Evolutionary conservation across 2,888 invertebrate genomes (phyloP).

Genomic region (Yponomeuta evonymella): DNA sequence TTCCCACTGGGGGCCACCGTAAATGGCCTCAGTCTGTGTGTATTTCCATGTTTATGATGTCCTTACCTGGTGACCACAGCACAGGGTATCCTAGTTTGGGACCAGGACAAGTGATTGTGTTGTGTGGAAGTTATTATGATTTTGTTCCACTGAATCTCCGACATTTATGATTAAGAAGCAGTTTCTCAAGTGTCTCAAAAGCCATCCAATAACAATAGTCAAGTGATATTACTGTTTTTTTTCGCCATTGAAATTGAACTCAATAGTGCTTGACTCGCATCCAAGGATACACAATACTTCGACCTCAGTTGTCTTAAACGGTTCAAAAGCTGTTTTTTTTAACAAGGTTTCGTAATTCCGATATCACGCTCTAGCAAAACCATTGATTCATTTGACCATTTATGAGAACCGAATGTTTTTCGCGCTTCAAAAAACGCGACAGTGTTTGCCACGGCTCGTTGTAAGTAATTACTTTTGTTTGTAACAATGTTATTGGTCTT

Average conservation of each 20-base stretch:
- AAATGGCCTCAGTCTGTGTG: too few relatives aligned
- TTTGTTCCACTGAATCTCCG: too few relatives aligned
- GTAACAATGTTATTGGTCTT: slow-evolving; percentile 3
- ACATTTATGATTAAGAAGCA: too few relatives aligned
- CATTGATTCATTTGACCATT: neutral
- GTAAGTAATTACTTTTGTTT: neutral
- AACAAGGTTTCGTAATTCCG: slow-evolving; percentile 13
- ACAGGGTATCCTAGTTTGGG: too few relatives aligned
- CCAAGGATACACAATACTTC: slow-evolving; percentile 10
- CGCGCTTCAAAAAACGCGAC: slow-evolving; percentile 1
- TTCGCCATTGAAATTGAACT: neutral
- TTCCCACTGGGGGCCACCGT: too few relatives aligned
- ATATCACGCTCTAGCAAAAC: slow-evolving; percentile 8
- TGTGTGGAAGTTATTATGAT: too few relatives aligned
- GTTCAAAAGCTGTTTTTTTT: slow-evolving; percentile 8
- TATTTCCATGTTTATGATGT: too few relatives aligned
- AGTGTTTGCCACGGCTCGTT: neutral
- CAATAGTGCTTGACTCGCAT: slow-evolving; percentile 11
- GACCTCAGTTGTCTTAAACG: slow-evolving; percentile 7
- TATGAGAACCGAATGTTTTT: neutral
- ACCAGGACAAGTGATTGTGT: too few relatives aligned
- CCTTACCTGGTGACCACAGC: too few relatives aligned
- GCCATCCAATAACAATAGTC: slow-evolving; percentile 5
- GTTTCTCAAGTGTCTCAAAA: too few relatives aligned
- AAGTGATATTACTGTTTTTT: neutral